Evolutionary conservation across 2,113 vertebrate species (phyloP), one percentile per base, ranked within the genome.

Genomic region (Oplegnathus fasciatus): DNA sequence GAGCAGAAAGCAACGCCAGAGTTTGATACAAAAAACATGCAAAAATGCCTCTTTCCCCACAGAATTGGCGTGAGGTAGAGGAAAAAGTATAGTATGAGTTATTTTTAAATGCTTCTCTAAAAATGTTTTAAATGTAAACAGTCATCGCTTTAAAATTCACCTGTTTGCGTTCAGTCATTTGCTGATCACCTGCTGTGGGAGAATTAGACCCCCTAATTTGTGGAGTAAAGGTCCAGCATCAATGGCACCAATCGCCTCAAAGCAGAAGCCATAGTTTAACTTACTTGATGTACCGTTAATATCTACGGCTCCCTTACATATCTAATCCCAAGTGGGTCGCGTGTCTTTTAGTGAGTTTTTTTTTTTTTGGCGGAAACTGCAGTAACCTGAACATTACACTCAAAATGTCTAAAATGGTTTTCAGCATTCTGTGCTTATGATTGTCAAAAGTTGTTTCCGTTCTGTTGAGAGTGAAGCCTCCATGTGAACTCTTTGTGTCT

Each of bases 371-470:
- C 52, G 11, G 52, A 55, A 55, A 4, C 1, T 55, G 48, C 48
- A 50, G 44, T 15, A 26, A 26, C 5, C 55, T 15, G 26, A 60
- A 60, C 26, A 8, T 15, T 17, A 6, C 26, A 2, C 13, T 28
- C 26, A 58, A 8, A 4, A n/a, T 20, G 17, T 55, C 20, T 54
- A 9, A 24, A 64, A 1, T 30, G 2, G 9, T 18, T 69, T 50
- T 32, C 20, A 37, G 10, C 18, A 13, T n/a, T 28, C 42, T 46
- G 37, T 60, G 9, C 9, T 60, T 15, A 14, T 52, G 13, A 20
- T 6, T 48, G 26, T 14, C 0, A 14, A 40, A 30, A 15, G 6
- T 6, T 26, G 1, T 14, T 18, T 42, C 60, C 26, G 0, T n/a
- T 9, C 52, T 9, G 15, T n/a, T 67, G 4, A n/a, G 0, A 58